Evolutionary conservation across 2,888 invertebrate species (phyloP), one percentile per base, ranked within the genome.

Genomic region (Dasypolia templi): DNA sequence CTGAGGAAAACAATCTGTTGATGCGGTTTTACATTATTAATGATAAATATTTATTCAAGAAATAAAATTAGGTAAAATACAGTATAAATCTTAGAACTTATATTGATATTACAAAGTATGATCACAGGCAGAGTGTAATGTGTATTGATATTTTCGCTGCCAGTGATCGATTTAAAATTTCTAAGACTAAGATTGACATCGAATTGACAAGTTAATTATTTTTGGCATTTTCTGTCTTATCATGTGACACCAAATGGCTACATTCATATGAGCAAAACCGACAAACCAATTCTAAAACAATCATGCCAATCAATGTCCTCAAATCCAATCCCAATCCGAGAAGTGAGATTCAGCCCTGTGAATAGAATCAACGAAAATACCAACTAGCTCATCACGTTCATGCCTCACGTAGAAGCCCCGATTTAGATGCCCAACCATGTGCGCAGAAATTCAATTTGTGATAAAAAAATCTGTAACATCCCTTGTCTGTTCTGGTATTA

Each of bases 381-480:
- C 35, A 59, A 53, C 51, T 59, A 46, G 35, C 35, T 74, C 35
- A 32, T 58, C 61, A 32, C 42, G 65, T 67, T 7, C 29, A 67
- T 44, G 53, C 26, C 56, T 61, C 75, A 71, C 53, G 64, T 72
- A 55, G 70, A 17, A 44, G 64, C 51, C 61, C 65, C 35, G 72
- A 66, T 72, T 69, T 72, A 68, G 81, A 75, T 59, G 59, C 62
- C 53, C 35, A 51, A 66, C 53, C 51, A 61, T 32, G 59, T 61
- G 71, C 51, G 64, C 71, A 72, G 61, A 69, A 81, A 83, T 72
- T 62, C 72, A 68, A 80, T 83, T 83, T 75, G 58, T 39, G 65
- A 83, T 82, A 77, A 71, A 63, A 79, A 71, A 82, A 69, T 69
- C 74, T 46, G 32, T 42, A 79, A 77, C 61, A 70, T 29, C 11